Percentiles rank a stretch among this genome's conserved stretches.
phyloP scores from a whole-genome alignment of 2,113 vertebrate genomes.

The Rhinolophus ferrumequinum region DNA sequence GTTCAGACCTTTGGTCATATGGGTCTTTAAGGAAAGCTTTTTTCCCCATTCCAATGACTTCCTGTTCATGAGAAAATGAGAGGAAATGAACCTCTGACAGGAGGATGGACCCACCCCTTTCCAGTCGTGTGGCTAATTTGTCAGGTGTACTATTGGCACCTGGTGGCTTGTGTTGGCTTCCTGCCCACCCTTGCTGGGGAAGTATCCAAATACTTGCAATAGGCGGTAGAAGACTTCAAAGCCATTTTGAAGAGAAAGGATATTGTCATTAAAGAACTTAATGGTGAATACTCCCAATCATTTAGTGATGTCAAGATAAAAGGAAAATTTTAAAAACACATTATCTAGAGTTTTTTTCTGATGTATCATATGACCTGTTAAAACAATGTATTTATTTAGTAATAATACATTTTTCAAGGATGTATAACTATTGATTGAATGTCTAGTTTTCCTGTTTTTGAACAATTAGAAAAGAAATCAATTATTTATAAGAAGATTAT shows the following conservation, averaged over 20 bases:
- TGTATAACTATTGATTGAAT: background rate
- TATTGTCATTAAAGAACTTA: constrained; percentile 80
- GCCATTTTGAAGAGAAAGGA: constrained; percentile 84
- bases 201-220: constrained; percentile 87
- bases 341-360: constrained; percentile 70
- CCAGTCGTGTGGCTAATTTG: constrained; percentile 96
- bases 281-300: constrained; percentile 72
- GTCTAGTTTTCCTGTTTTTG: constrained; percentile 14
- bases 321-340: constrained; percentile 81
- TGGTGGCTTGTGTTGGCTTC: constrained; percentile 90
- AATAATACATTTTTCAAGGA: constrained; percentile 10
- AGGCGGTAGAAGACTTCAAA: constrained; percentile 87
- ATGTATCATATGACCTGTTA: constrained; percentile 59
- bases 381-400: constrained; percentile 54
- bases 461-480: background rate
- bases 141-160: constrained; percentile 93
- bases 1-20: constrained; percentile 81
- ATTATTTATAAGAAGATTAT: background rate
- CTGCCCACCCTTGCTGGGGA: constrained; percentile 87
- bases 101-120: constrained; percentile 93
- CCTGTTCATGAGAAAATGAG: constrained; percentile 91
- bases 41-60: constrained; percentile 92
- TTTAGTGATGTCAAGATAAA: constrained; percentile 76
- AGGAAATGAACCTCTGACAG: constrained; percentile 91
- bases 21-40: constrained; percentile 87